A percentile compares a stretch with the other conserved stretches of the same genome.
Conservation (phyloP, 2,113 vertebrate genomes). For the Orthonyx spaldingii region DNA sequence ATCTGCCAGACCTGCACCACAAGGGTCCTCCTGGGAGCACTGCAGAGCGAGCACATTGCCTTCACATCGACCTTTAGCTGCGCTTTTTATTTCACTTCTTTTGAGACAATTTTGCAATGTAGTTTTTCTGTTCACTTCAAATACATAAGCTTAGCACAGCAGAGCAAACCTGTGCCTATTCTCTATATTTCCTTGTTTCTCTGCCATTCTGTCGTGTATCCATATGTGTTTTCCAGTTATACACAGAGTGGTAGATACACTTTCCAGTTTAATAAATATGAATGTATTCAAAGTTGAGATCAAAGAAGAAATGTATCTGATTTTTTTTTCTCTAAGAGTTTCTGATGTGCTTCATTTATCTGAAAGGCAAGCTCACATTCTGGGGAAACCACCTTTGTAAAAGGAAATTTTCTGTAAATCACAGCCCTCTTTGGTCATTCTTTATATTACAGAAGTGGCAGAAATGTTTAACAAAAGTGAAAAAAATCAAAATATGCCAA, state of each 20-base stretch:
- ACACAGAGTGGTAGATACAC: not conserved
- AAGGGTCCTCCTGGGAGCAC: not conserved
- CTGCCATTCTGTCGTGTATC: not conserved
- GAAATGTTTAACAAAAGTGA: not conserved
- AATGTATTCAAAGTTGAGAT: not conserved
- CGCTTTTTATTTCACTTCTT: not conserved
- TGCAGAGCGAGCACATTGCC: fast-evolving
- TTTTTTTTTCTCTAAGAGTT: not conserved
- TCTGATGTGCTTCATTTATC: not conserved
- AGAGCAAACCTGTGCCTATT: not conserved
- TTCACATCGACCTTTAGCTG: not conserved
- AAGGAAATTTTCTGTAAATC: not conserved
- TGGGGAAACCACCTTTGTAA: not conserved
- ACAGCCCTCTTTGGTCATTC: not conserved
- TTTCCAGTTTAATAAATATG: not conserved
- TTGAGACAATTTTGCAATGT: not conserved
- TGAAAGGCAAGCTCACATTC: not conserved
- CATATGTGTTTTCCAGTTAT: not conserved
- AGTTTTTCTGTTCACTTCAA: not conserved
- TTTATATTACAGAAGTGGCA: not conserved
- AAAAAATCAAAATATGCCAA: not conserved
- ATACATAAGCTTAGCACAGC: not conserved
- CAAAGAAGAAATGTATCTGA: not conserved
- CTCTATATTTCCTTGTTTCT: not conserved
- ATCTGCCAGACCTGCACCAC: not conserved